Evolutionary conservation across 2,888 invertebrate genomes (phyloP), one percentile per base, ranked within the genome.

Genomic region (Nesidiocoris tenuis): DNA sequence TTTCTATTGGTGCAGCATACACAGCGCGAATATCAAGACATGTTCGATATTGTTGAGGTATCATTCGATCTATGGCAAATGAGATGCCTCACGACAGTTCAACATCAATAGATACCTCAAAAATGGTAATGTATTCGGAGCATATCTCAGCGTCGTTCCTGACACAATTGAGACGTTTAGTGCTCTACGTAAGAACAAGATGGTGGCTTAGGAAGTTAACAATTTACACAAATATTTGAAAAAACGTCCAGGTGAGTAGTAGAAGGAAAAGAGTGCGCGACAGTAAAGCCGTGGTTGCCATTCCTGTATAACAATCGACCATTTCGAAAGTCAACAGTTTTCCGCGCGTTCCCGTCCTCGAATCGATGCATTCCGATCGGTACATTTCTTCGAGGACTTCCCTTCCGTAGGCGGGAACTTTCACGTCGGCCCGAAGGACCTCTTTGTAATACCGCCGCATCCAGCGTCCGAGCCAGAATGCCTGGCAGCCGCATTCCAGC

Each of bases 361-460:
- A 54, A 24, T 78, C 61, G 24, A 61, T 21, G 57, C 78, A 78
- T 19, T 67, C 65, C 0, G 70, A 18, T n/a, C 56, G 22, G 24
- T 63, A 61, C 77, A 77, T 67, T 19, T 55, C 21, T 19, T 71
- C 64, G 18, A 71, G 19, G 5, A 70, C 56, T 63, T 75, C 68
- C 23, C 66, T 17, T n/a, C 70, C 63, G 74, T 75, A 75, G 16
- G 18, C 66, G 74, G 61, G 24, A 9, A 19, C 2, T 57, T 75
- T 75, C 23, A 57, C 57, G 66, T 75, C 66, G 9, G 54, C 61
- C 19, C 22, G 25, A 19, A 75, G 63, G 18, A 61, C 68, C 61
- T 79, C 79, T n/a, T 59, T 61, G 23, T 75, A 63, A 22, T 79
- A 76, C 18, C 79, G 76, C n/a, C 77, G 78, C 57, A 78, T 65